These are phyloP conservation scores for Boloria selene DNA, from an alignment of 2,888 invertebrate genomes.

Conservation along the genomic window DNA sequence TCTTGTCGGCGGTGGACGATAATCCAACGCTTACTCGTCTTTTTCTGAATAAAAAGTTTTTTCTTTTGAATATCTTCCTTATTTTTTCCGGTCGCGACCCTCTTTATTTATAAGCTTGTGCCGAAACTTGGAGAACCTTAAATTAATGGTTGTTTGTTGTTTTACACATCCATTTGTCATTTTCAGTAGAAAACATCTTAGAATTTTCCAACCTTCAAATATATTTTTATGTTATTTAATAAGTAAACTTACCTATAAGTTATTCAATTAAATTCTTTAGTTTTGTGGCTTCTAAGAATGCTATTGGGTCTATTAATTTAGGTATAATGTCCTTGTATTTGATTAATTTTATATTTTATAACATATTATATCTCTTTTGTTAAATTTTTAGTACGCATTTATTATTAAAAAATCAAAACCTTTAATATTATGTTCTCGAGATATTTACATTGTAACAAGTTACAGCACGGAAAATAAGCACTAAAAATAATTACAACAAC, in stretches of 20 bases:
- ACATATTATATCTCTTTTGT: too few relatives aligned
- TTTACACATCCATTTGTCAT: constrained; percentile 80
- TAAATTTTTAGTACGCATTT: too few relatives aligned
- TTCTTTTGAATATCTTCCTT: constrained; percentile 73
- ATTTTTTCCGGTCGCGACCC: constrained; percentile 69
- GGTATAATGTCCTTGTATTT: too few relatives aligned
- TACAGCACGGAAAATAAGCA: too few relatives aligned
- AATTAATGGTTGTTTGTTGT: constrained; percentile 82
- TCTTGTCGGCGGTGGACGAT: constrained; percentile 73
- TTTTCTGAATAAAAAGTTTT: constrained; percentile 72
- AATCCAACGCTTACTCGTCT: constrained; percentile 72
- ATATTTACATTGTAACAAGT: too few relatives aligned
- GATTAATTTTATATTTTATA: too few relatives aligned
- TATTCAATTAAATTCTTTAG: too few relatives aligned
- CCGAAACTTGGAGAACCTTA: constrained; percentile 77
- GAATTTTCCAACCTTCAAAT: constrained; percentile 59
- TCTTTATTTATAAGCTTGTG: constrained; percentile 80
- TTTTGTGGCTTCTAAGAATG: too few relatives aligned
- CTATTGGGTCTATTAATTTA: too few relatives aligned
- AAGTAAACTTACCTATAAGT: constrained; percentile 12
- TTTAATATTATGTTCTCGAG: too few relatives aligned
- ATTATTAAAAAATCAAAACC: too few relatives aligned
- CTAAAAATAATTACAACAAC: constrained; percentile 10
- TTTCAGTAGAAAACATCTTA: constrained; percentile 73
- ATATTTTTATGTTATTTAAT: constrained; percentile 41